phyloP scores from a whole-genome alignment of 2,797 vertebrate genomes.

The Tiaroga cobitis region DNA sequence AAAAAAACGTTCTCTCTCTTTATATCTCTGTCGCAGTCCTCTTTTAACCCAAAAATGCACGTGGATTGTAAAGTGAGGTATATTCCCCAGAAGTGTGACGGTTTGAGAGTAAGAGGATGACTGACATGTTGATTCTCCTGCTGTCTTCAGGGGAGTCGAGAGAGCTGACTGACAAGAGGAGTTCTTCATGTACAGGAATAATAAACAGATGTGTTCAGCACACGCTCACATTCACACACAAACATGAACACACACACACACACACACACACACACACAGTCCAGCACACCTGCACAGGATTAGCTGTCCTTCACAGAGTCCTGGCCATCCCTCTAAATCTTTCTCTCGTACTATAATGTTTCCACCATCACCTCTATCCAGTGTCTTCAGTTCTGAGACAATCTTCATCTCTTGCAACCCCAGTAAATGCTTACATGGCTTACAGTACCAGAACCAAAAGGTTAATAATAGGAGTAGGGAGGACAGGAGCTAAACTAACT shows the following conservation, averaged over 20 bases:
- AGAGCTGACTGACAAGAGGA: neutral
- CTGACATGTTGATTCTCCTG: conserved; percentile 35
- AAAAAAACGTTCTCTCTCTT: neutral
- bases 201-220: conserved; percentile 35
- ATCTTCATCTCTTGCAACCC: neutral
- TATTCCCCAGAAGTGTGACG: neutral
- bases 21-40: neutral
- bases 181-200: conserved; percentile 27
- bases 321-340: neutral
- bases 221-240: conserved; percentile 1
- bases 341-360: neutral
- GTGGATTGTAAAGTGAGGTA: neutral
- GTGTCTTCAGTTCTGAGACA: neutral
- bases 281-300: conserved; percentile 58
- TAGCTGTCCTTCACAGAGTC: conserved; percentile 42
- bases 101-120: conserved; percentile 4
- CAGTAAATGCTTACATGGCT: neutral
- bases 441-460: neutral
- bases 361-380: conserved; percentile 1
- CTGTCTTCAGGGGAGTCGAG: conserved; percentile 15
- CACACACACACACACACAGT: conserved; percentile 15
- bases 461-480: neutral
- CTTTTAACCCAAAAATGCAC: neutral
- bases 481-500: neutral
- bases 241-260: neutral